Evolutionary conservation across 2,888 invertebrate genomes (phyloP).

Genomic region (Phortica magna): DNA sequence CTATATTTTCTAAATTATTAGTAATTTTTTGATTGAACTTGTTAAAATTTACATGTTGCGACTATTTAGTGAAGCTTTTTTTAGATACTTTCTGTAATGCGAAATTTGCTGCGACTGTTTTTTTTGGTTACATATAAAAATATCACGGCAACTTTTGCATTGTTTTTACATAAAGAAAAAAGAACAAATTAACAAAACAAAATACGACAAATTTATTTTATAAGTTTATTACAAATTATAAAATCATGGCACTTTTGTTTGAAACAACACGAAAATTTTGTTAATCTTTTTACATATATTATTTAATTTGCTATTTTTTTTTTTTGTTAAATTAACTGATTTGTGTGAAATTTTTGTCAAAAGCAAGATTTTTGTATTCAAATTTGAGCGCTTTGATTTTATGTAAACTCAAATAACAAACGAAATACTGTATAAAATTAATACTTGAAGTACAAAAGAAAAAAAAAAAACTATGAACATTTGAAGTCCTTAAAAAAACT

Average conservation of each 20-base stretch:
- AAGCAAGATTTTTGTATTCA: not conserved
- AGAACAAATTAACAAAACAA: not conserved
- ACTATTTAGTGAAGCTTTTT: not conserved
- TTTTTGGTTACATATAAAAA: not conserved
- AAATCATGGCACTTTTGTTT: not conserved
- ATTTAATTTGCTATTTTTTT: slow-evolving; percentile 11
- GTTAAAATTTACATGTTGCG: slow-evolving; percentile 16
- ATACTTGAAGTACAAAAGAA: slow-evolving; percentile 24
- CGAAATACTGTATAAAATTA: not conserved
- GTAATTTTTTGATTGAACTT: not conserved
- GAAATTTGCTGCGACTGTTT: not conserved
- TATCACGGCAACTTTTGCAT: slow-evolving; percentile 43
- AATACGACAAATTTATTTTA: slow-evolving; percentile 1
- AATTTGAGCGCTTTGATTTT: slow-evolving; percentile 11
- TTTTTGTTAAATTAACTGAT: slow-evolving; percentile 19
- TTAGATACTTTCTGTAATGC: not conserved
- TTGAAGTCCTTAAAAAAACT: not conserved
- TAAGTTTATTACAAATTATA: not conserved
- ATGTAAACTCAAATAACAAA: not conserved
- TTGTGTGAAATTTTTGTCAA: slow-evolving; percentile 8
- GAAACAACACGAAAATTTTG: not conserved
- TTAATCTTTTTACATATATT: slow-evolving; percentile 3
- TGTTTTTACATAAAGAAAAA: slow-evolving; percentile 28
- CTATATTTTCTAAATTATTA: slow-evolving; percentile 4
- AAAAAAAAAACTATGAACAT: slow-evolving; percentile 12